These are phyloP conservation scores for Aldabrachelys gigantea DNA, from an alignment of 2,113 vertebrate species.

Conservation along the genomic window DNA sequence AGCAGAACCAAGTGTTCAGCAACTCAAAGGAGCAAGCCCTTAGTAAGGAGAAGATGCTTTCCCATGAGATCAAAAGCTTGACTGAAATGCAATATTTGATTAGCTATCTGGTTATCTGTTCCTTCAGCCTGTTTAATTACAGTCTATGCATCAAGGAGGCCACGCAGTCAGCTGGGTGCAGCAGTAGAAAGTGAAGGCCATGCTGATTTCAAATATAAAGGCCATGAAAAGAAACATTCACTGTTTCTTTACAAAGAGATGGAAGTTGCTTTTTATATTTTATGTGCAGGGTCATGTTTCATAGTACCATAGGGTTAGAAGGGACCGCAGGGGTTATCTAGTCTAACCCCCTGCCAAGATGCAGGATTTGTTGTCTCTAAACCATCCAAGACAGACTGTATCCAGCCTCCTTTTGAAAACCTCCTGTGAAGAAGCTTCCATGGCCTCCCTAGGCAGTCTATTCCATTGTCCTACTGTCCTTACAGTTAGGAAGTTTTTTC, in stretches of 20 bases:
- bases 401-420: no score
- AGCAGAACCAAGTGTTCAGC: background rate
- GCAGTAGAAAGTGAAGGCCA: background rate
- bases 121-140: background rate
- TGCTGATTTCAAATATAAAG: background rate
- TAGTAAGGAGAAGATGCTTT: background rate
- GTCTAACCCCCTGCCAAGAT: no score
- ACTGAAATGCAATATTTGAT: background rate
- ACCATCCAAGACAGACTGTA: no score
- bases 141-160: background rate
- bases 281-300: background rate
- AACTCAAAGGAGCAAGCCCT: fast-evolving
- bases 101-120: background rate
- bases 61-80: background rate
- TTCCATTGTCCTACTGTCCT: no score
- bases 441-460: no score
- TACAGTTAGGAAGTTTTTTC: no score
- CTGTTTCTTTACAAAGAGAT: background rate
- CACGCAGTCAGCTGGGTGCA: background rate
- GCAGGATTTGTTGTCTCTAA: no score
- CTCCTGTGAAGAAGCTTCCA: no score
- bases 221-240: background rate
- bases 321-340: no score
- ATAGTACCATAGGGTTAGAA: background rate
- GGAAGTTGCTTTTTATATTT: background rate